Evolutionary conservation across 2,888 invertebrate genomes (phyloP), one percentile per base, ranked within the genome.

Genomic region (Lycocerus yunnanus): DNA sequence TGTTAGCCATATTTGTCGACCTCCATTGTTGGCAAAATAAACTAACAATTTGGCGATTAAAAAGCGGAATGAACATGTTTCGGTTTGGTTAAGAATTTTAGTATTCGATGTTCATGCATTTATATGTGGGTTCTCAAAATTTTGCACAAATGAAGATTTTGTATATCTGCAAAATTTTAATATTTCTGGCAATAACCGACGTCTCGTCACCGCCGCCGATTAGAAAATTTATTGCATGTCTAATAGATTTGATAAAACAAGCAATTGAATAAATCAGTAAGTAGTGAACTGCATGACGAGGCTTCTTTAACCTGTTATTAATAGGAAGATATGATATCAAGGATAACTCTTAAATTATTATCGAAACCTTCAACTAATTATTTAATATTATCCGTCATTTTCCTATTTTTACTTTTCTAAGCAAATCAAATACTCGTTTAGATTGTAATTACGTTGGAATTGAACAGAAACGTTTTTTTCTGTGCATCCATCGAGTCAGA

Each of bases 121-220:
- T 74, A 74, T 74, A 74, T 74, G 74, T 74, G 74, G 74, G 74
- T 58, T 58, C 20, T 63, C 61, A 63, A 63, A 63, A 63, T 63
- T 63, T 18, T 18, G 18, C 61, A 63, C 61, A 63, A 63, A 18
- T 11, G 13, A 5, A 59, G 3, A 15, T 15, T 59, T 15, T 15
- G 15, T 59, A 15, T 9, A 9, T 18, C 13, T 18, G 8, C 15
- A 69, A 63, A 24, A 14, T 15, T 67, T 11, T 14, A 21, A 5
- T 10, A 66, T 16, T 68, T 61, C 27, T 11, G 24, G 69, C 16
- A 61, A 68, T 58, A 13, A 15, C 58, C 68, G 16, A 27, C 16
- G 58, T n/a, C n/a, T 10, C 21, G 21, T n/a, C n/a, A n/a, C n/a
- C 21, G 27, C 5, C 43, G 43, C 8, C 43, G 24, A 43, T 27